phyloP scores from a whole-genome alignment of 1,140 invertebrate species.

The Aphidius ervi region DNA sequence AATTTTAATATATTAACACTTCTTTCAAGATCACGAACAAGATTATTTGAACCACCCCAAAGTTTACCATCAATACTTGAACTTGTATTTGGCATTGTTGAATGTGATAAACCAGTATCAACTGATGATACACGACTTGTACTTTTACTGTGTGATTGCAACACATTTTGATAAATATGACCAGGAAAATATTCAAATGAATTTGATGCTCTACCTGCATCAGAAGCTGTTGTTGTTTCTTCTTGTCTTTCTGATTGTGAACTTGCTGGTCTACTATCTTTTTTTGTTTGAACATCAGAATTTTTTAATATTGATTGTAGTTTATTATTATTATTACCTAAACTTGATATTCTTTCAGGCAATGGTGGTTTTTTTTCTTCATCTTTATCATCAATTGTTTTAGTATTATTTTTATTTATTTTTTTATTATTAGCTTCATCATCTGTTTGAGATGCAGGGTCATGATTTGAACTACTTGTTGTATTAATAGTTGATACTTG shows the following conservation, averaged over 20 bases:
- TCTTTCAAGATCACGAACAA: constrained; percentile 47
- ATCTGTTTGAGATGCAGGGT: not conserved
- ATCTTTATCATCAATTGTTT: not conserved
- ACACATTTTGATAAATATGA: constrained; percentile 47
- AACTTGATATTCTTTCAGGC: constrained; percentile 38
- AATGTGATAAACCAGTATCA: constrained; percentile 42
- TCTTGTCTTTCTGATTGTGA: constrained; percentile 7
- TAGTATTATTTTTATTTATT: not conserved
- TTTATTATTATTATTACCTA: constrained; percentile 29
- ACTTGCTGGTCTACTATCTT: constrained; percentile 26
- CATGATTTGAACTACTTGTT: not conserved
- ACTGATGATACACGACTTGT: constrained; percentile 39
- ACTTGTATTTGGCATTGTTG: constrained; percentile 49
- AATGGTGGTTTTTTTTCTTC: constrained; percentile 41
- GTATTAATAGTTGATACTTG: constrained; percentile 36
- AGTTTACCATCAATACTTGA: constrained; percentile 51
- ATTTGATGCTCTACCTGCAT: constrained; percentile 44
- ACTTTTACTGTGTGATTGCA: constrained; percentile 36
- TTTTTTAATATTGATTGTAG: constrained; percentile 40
- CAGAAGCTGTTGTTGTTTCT: constrained; percentile 8
- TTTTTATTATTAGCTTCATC: constrained; percentile 2
- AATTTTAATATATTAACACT: constrained; percentile 50
- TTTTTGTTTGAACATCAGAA: constrained; percentile 22
- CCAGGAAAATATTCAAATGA: constrained; percentile 56
- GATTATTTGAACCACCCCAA: constrained; percentile 47